These are phyloP conservation scores for Nysson spinosus DNA, from an alignment of 2,888 invertebrate genomes.

Conservation along the genomic window DNA sequence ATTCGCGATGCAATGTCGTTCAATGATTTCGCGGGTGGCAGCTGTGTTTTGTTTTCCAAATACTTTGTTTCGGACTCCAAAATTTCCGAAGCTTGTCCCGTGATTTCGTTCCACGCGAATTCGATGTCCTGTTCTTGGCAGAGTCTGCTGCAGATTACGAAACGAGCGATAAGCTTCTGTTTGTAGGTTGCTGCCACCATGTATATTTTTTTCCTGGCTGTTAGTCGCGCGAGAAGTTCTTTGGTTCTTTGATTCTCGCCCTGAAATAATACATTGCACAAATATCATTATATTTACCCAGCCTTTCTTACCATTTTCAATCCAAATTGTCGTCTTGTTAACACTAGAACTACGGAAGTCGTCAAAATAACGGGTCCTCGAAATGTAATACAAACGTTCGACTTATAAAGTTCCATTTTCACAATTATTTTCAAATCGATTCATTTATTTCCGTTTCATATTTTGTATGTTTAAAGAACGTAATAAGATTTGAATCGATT, in stretches of 20 bases:
- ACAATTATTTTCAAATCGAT: no score
- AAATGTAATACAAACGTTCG: no score
- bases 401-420: no score
- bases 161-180: constrained; percentile 85
- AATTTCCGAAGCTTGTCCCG: constrained; percentile 79
- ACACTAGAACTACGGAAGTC: no score
- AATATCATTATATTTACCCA: no score
- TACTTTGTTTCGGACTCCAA: constrained; percentile 20
- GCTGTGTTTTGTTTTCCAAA: background rate
- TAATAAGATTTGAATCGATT: background rate
- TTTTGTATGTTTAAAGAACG: background rate
- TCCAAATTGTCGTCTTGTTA: no score
- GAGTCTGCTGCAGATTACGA: constrained; percentile 88
- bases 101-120: constrained; percentile 86
- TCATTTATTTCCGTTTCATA: no score
- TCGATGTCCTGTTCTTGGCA: constrained; percentile 86
- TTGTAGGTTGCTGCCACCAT: constrained; percentile 87
- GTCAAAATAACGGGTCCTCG: no score
- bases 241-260: constrained; percentile 85
- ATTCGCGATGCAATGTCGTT: constrained; percentile 45
- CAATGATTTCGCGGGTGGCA: constrained; percentile 10
- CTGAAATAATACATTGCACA: no score
- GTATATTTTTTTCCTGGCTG: constrained; percentile 87
- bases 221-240: constrained; percentile 84
- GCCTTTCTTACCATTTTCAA: no score